Conservation (phyloP, 2,113 vertebrate species). For the Atlantisia rogersi region DNA sequence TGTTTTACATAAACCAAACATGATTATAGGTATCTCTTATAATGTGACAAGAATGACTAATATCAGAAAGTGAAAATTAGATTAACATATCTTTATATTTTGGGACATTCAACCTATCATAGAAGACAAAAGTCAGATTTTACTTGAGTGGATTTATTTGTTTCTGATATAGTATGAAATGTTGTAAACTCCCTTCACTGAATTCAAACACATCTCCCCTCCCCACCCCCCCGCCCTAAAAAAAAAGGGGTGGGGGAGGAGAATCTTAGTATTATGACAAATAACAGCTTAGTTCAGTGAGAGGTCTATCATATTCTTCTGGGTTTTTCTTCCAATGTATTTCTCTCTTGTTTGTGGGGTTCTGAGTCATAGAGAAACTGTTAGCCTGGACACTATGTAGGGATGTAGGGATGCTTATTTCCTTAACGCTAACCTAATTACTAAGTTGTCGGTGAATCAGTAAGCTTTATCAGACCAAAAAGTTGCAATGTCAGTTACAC, state of each 20-base stretch:
- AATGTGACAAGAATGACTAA: slow-evolving; percentile 15
- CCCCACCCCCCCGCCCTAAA: too few relatives aligned
- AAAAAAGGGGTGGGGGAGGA: fast-evolving
- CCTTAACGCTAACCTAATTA: background rate
- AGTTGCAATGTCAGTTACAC: background rate
- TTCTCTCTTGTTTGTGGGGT: background rate
- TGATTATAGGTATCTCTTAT: slow-evolving; percentile 27
- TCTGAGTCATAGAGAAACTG: background rate
- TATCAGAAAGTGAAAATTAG: slow-evolving; percentile 21
- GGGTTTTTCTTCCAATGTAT: background rate
- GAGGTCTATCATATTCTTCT: background rate
- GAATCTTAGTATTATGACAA: background rate
- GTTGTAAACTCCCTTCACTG: background rate
- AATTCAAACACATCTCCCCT: background rate
- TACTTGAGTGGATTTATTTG: background rate
- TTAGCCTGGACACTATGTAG: background rate
- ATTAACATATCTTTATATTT: background rate
- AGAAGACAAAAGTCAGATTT: background rate
- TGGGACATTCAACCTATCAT: background rate
- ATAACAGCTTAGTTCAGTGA: background rate
- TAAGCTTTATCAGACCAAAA: background rate
- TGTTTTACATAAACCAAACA: slow-evolving; percentile 65
- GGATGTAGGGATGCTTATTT: background rate
- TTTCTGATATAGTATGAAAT: background rate
- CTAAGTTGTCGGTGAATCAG: background rate